phyloP scores from a whole-genome alignment of 2,113 vertebrate species.

The Rhinoderma darwinii region DNA sequence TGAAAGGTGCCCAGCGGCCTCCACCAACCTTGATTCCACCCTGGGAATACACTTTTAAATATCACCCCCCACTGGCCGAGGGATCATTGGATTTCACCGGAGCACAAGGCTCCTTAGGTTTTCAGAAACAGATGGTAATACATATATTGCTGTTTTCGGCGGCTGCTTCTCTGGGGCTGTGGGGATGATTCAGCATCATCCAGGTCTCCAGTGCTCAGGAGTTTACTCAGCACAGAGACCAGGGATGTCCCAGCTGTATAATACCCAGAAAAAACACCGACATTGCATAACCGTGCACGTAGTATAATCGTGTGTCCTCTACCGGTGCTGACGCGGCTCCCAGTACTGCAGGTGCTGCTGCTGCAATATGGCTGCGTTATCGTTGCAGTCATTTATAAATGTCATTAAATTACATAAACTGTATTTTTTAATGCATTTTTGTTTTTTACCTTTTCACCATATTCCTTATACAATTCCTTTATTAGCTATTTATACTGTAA shows the following conservation, averaged over 20 bases:
- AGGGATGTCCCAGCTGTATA: conserved; percentile 27
- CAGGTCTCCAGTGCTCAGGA: conserved; percentile 4
- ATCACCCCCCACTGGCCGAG: not conserved
- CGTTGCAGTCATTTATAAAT: not conserved
- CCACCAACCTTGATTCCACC: no score
- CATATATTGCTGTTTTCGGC: not conserved
- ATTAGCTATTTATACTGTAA: no score
- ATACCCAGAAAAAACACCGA: conserved; percentile 20
- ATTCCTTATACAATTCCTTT: no score
- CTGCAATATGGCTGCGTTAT: not conserved
- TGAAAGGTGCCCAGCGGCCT: no score
- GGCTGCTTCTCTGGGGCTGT: not conserved
- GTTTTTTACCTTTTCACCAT: no score
- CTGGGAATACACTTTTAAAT: not conserved
- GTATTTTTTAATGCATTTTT: no score
- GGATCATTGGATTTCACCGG: not conserved
- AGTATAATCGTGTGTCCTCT: not conserved
- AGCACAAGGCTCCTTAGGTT: not conserved
- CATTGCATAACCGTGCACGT: conserved; percentile 7
- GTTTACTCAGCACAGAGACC: conserved; percentile 22
- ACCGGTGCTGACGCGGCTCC: conserved; percentile 11
- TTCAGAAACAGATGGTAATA: not conserved
- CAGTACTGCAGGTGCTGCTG: conserved; percentile 7
- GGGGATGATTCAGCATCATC: conserved; percentile 26
- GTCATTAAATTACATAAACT: no score